Conservation (phyloP, 2,113 vertebrate species). For the Cyprinus carpio region DNA sequence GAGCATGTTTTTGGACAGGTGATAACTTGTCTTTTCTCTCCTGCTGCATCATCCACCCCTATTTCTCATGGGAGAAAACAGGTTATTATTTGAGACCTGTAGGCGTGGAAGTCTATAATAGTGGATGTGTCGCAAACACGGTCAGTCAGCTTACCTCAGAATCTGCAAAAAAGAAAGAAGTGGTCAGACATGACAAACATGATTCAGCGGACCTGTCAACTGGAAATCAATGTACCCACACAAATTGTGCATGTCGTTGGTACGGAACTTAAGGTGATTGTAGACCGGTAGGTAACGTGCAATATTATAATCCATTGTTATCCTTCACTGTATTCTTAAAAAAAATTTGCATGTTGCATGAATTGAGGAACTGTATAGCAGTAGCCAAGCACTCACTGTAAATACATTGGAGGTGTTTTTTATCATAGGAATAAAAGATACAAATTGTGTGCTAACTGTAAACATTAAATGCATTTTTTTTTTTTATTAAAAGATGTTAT, state of each 20-base stretch:
- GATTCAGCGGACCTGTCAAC: slow-evolving; percentile 56
- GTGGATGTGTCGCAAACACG: neutral
- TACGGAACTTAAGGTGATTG: slow-evolving; percentile 57
- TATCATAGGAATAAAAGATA: neutral
- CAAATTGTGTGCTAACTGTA: neutral
- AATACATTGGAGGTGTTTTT: neutral
- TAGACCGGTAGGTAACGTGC: slow-evolving; percentile 59
- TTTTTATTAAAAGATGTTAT: too few relatives aligned
- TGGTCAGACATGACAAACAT: neutral
- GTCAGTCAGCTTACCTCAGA: neutral
- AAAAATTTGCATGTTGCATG: neutral
- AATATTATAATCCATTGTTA: neutral
- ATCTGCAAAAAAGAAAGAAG: neutral
- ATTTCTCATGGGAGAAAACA: neutral
- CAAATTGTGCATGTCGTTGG: slow-evolving; percentile 59
- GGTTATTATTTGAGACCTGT: neutral
- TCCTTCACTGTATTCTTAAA: neutral
- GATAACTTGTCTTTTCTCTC: slow-evolving; percentile 15
- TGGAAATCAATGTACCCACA: slow-evolving; percentile 28
- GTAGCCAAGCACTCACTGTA: neutral
- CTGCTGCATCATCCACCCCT: neutral
- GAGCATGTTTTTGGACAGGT: slow-evolving; percentile 18
- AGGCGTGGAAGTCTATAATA: neutral
- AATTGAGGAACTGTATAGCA: too few relatives aligned
- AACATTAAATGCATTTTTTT: too few relatives aligned